Evolutionary conservation across 2,888 invertebrate genomes (phyloP).

Genomic region (Molanna angustata): DNA sequence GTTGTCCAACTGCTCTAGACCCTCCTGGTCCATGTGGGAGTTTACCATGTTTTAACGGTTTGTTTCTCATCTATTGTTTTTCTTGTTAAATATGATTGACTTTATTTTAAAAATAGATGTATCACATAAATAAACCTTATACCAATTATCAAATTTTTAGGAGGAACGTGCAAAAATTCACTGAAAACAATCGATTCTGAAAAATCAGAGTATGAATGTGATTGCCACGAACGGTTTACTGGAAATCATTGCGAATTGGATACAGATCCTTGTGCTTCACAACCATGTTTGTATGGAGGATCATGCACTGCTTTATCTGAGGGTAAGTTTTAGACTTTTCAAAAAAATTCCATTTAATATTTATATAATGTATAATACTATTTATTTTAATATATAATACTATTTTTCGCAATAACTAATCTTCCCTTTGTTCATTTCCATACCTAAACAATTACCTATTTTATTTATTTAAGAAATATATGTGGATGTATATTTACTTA

Average conservation of each 20-base stretch:
- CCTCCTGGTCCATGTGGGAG: conserved; percentile 69
- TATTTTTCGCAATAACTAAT: too few relatives aligned
- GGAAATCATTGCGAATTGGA: conserved; percentile 77
- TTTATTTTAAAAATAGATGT: too few relatives aligned
- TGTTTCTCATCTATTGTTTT: background rate
- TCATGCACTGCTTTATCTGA: conserved; percentile 52
- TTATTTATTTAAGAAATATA: too few relatives aligned
- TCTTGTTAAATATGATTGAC: too few relatives aligned
- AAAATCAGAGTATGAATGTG: conserved; percentile 62
- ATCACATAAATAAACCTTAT: too few relatives aligned
- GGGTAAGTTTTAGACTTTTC: conserved; percentile 40
- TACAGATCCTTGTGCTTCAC: conserved; percentile 72
- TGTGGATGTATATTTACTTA: too few relatives aligned
- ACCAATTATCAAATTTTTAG: conserved; percentile 15
- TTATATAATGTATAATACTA: too few relatives aligned
- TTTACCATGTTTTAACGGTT: conserved; percentile 75
- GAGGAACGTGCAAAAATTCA: conserved; percentile 55
- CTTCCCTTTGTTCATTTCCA: too few relatives aligned
- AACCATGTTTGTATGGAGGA: conserved; percentile 72
- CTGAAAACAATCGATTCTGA: conserved; percentile 44
- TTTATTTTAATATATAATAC: too few relatives aligned
- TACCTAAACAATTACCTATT: too few relatives aligned
- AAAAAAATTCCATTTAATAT: too few relatives aligned
- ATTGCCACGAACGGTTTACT: conserved; percentile 65
- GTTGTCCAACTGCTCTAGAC: conserved; percentile 59